These are phyloP conservation scores for Hypomecis atomaria DNA, from an alignment of 2,888 invertebrate genomes.

Conservation along the genomic window DNA sequence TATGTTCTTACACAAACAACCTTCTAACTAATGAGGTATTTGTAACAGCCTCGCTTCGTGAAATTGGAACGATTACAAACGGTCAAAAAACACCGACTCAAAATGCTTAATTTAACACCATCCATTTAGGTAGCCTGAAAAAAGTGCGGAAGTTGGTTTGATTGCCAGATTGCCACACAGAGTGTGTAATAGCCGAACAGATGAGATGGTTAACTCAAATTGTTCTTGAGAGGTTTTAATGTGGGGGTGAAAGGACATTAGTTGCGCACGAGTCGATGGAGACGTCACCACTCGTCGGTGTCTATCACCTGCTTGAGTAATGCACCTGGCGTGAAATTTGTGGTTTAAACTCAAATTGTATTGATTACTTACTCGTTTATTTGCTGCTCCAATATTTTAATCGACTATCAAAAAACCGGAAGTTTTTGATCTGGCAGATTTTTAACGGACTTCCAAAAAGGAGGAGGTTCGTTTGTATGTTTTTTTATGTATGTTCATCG, in stretches of 20 bases:
- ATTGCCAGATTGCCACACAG: conserved; percentile 68
- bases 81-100: conserved; percentile 55
- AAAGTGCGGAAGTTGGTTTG: conserved; percentile 63
- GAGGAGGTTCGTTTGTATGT: too few relatives aligned
- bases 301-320: conserved; percentile 65
- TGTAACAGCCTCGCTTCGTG: conserved; percentile 41
- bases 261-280: conserved; percentile 76
- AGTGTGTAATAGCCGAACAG: conserved; percentile 54
- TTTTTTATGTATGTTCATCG: too few relatives aligned
- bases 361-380: conserved; percentile 35
- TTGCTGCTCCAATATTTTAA: too few relatives aligned
- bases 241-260: conserved; percentile 64
- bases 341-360: conserved; percentile 48
- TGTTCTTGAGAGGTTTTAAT: conserved; percentile 56
- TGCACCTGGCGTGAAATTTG: conserved; percentile 65
- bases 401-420: too few relatives aligned
- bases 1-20: conserved; percentile 36
- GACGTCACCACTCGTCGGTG: conserved; percentile 59
- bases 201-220: conserved; percentile 55
- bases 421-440: too few relatives aligned
- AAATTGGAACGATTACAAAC: conserved; percentile 44
- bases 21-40: conserved; percentile 44
- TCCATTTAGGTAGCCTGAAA: conserved; percentile 63
- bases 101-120: conserved; percentile 73
- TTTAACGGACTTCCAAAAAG: too few relatives aligned